Conservation (phyloP, 1,140 invertebrate genomes). For the Oryzaephilus surinamensis region DNA sequence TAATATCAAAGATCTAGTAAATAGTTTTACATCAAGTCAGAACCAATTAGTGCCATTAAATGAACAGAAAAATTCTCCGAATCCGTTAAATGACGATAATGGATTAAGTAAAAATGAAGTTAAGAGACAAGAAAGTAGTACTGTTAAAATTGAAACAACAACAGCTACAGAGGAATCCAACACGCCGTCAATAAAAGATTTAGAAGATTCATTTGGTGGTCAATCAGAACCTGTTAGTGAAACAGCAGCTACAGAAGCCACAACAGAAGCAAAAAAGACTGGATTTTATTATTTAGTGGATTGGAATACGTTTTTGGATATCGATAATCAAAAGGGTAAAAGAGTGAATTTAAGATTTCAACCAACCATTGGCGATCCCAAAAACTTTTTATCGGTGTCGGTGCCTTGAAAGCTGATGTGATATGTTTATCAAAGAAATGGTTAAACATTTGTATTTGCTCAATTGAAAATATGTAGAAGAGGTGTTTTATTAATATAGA, state of each 20-base stretch:
- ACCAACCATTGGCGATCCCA: conserved; percentile 66
- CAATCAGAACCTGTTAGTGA: conserved; percentile 27
- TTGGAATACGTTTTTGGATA: conserved; percentile 75
- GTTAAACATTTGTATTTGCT: too few species aligned
- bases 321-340: conserved; percentile 61
- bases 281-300: conserved; percentile 75
- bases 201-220: conserved; percentile 69
- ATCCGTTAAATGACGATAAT: conserved; percentile 22
- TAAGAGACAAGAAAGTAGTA: conserved; percentile 31
- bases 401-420: conserved; percentile 3
- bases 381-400: conserved; percentile 55
- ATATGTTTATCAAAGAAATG: not conserved
- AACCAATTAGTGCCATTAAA: conserved; percentile 20
- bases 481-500: too few species aligned
- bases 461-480: too few species aligned
- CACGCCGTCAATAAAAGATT: conserved; percentile 35
- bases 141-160: conserved; percentile 18
- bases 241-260: conserved; percentile 37
- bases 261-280: conserved; percentile 37
- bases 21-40: conserved; percentile 23
- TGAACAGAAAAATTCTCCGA: conserved; percentile 23
- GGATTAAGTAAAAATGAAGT: conserved; percentile 28
- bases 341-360: conserved; percentile 67
- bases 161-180: conserved; percentile 29
- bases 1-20: conserved; percentile 27